Evolutionary conservation across 2,888 invertebrate genomes (phyloP), one percentile per base, ranked within the genome.

Genomic region (Drosophila anceps): DNA sequence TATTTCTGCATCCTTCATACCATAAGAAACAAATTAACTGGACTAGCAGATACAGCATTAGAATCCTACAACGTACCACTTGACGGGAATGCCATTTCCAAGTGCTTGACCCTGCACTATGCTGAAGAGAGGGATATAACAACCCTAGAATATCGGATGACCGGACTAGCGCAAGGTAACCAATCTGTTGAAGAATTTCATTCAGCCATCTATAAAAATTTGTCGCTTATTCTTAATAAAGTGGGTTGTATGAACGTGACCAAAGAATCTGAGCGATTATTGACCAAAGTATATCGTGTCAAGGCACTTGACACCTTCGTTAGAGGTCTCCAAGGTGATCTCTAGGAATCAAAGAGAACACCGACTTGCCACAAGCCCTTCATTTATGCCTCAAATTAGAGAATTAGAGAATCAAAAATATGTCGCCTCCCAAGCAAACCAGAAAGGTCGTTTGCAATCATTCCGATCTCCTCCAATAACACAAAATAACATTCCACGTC

Each of bases 1-100:
- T 41, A 41, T 41, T 41, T 41, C n/a, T 35, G 41, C 41, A 41
- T 37, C 41, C n/a, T 41, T 41, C 18, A 41, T 41, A 41, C 4
- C 4, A 41, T 20, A 41, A 20, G 18, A 12, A 41, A 18, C 6
- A 15, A 41, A 12, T 4, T 20, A 41, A 10, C 10, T 12, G 41
- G 41, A 41, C 5, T 41, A 41, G 41, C 37, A 37, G 37, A 37
- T 37, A 37, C 37, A 37, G 37, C 10, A 20, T 41, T 41, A 41
- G 41, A 41, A 18, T 41, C 18, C 4, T 41, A 18, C 41, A 41
- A 41, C 41, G 41, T 41, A 18, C 10, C 35, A 35, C 35, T 35
- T 5, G 35, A 35, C 13, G 13, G 13, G 13, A 37, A 37, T 37
- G 35, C 35, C 35, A 37, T 15, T 37, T 1, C 15, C 6, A 15